Percentiles rank a stretch among this genome's conserved stretches.
Conservation (phyloP, 1,140 invertebrate genomes). For the Drosophila willistoni region DNA sequence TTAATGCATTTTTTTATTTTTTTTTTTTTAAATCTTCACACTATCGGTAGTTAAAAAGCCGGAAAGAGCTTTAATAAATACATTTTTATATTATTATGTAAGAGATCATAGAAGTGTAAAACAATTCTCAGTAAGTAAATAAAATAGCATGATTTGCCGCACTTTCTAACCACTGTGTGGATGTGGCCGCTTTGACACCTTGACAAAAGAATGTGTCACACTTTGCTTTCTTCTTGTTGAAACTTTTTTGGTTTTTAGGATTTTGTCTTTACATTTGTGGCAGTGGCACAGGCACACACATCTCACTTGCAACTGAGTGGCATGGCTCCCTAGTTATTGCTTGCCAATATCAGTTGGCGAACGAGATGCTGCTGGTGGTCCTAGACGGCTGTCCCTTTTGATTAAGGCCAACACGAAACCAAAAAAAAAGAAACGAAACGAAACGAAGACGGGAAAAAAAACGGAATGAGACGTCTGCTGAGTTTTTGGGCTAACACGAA, state of each 20-base stretch:
- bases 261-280: slow-evolving; percentile 34
- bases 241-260: background rate
- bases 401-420: slow-evolving; percentile 64
- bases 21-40: too few species aligned
- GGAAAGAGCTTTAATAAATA: too few species aligned
- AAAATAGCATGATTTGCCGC: background rate
- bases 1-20: too few species aligned
- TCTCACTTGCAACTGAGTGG: slow-evolving; percentile 20
- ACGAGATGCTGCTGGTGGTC: slow-evolving; percentile 25
- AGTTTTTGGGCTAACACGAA: slow-evolving; percentile 51
- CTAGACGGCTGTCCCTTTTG: slow-evolving; percentile 60
- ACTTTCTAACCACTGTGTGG: slow-evolving; percentile 4
- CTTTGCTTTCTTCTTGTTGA: background rate
- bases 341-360: slow-evolving; percentile 61
- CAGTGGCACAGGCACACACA: slow-evolving; percentile 42
- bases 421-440: slow-evolving; percentile 33
- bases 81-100: too few species aligned
- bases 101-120: too few species aligned
- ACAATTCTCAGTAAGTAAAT: too few species aligned
- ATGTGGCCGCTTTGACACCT: slow-evolving; percentile 33
- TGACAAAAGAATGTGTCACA: slow-evolving; percentile 35
- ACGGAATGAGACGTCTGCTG: slow-evolving; percentile 44
- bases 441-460: slow-evolving; percentile 42
- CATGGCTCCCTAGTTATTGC: slow-evolving; percentile 40
- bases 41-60: too few species aligned